A percentile compares a stretch with the other conserved stretches of the same genome.
Evolutionary conservation across 2,113 vertebrate species (phyloP).

Genomic region (Cricetomys ansorgei): DNA sequence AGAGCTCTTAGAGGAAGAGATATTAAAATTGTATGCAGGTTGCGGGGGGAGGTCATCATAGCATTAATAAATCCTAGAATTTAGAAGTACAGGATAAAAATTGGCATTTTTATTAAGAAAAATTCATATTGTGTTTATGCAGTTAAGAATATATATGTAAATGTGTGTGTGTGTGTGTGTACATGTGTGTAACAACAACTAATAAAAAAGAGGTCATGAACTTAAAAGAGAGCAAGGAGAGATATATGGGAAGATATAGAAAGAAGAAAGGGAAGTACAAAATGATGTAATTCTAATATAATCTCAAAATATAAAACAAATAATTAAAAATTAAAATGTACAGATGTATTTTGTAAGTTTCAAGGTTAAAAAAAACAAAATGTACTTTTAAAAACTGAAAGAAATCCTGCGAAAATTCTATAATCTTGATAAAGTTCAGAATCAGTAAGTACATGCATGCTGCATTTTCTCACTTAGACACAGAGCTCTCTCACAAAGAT

Average conservation of each 20-base stretch:
- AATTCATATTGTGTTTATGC: neutral
- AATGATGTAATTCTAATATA: neutral
- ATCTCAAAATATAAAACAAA: neutral
- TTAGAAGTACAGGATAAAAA: neutral
- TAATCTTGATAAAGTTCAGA: neutral
- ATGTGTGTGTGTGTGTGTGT: neutral
- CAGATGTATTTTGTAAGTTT: neutral
- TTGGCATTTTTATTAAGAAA: neutral
- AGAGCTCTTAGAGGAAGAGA: constrained; percentile 34
- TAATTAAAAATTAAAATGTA: neutral
- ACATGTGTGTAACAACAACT: neutral
- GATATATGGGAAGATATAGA: neutral
- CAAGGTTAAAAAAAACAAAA: neutral
- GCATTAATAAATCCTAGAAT: neutral
- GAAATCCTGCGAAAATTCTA: neutral
- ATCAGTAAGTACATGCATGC: neutral
- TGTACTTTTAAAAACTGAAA: neutral
- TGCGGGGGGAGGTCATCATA: fast-evolving
- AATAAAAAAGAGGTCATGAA: neutral
- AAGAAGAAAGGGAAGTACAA: neutral
- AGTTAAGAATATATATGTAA: neutral
- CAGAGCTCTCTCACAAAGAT: neutral
- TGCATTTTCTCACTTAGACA: neutral
- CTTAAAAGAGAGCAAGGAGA: neutral
- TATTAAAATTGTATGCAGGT: neutral